Evolutionary conservation across 2,797 vertebrate genomes (phyloP).

Genomic region (Sciurus vulgaris): DNA sequence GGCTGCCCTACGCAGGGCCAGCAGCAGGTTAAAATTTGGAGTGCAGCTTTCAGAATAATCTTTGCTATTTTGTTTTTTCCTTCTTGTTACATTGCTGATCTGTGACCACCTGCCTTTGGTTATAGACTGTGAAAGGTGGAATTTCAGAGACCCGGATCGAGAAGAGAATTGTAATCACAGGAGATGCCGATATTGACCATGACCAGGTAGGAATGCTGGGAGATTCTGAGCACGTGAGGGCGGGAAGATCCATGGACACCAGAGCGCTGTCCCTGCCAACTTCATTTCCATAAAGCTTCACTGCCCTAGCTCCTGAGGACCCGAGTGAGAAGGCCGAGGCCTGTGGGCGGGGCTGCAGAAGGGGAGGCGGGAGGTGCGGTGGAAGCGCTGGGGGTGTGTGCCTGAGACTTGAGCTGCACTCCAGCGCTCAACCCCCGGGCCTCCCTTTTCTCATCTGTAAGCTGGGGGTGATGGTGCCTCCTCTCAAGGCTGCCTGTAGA

Average conservation of each 20-base stretch:
- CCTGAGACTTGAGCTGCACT: background rate
- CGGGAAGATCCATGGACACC: background rate
- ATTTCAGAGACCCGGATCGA: slow-evolving; percentile 99
- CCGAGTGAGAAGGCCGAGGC: background rate
- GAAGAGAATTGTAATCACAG: slow-evolving; percentile 99
- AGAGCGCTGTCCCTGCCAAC: background rate
- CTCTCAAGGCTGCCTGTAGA: background rate
- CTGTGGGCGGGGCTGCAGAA: background rate
- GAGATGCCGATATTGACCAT: slow-evolving; percentile 97
- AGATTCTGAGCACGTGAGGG: background rate
- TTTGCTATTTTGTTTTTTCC: background rate
- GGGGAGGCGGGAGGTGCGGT: background rate
- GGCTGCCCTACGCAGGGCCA: background rate
- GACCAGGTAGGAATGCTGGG: slow-evolving; percentile 93
- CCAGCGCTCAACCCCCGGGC: background rate
- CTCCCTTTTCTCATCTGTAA: background rate
- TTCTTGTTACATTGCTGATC: slow-evolving; percentile 10
- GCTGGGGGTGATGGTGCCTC: background rate
- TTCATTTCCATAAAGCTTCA: background rate
- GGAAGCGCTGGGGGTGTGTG: background rate
- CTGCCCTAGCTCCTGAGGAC: background rate
- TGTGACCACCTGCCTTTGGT: slow-evolving; percentile 50
- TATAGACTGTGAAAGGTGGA: slow-evolving; percentile 97
- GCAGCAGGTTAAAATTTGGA: background rate
- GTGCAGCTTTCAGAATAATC: slow-evolving; percentile 10